Conservation (phyloP, 2,797 vertebrate genomes). For the Megaceryle alcyon region DNA sequence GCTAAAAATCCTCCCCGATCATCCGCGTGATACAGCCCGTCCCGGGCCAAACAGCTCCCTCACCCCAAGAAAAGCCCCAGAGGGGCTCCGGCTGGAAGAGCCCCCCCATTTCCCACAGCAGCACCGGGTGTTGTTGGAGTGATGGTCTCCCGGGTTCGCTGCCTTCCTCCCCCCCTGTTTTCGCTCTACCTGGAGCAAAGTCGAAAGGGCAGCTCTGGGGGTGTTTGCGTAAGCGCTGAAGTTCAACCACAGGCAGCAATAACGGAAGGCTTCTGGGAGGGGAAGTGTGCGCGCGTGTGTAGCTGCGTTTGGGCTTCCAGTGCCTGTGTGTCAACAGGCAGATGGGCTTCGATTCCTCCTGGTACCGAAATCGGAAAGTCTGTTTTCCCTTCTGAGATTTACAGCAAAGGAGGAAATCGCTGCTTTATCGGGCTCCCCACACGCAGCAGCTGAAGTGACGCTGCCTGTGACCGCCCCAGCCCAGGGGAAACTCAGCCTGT, state of each 20-base stretch:
- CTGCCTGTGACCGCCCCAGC: rapidly evolving
- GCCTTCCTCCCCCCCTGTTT: too few relatives aligned
- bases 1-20: rapidly evolving
- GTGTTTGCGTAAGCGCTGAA: not conserved
- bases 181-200: not conserved
- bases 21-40: rapidly evolving
- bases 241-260: rapidly evolving
- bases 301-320: not conserved
- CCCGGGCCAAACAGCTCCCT: rapidly evolving
- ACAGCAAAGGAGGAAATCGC: rapidly evolving
- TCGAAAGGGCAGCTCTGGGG: not conserved
- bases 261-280: not conserved
- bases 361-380: too few relatives aligned
- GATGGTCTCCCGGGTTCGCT: too few relatives aligned
- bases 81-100: not conserved
- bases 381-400: not conserved
- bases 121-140: rapidly evolving
- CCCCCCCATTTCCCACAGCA: rapidly evolving
- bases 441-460: rapidly evolving
- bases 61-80: too few relatives aligned
- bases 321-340: not conserved
- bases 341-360: not conserved
- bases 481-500: rapidly evolving
- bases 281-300: not conserved
- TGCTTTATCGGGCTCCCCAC: rapidly evolving